phyloP scores from a whole-genome alignment of 2,888 invertebrate genomes.

The Amblyteles armatorius region DNA sequence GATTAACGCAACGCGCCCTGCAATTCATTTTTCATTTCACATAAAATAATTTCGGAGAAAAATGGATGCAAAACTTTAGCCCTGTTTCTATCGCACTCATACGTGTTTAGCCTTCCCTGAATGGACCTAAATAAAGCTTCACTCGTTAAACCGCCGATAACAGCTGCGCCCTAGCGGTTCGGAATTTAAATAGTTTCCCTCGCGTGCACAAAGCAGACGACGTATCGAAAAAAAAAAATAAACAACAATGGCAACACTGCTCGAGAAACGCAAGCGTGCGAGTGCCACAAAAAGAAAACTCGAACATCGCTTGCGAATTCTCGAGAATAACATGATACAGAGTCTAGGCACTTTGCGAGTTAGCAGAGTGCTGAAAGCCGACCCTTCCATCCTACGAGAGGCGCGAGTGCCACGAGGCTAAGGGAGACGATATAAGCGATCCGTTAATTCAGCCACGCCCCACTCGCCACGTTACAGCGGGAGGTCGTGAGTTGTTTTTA shows the following conservation, averaged over 20 bases:
- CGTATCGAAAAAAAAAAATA: background rate
- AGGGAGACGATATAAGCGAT: slow-evolving; percentile 24
- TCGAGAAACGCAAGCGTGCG: background rate
- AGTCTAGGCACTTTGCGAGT: background rate
- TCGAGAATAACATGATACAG: background rate
- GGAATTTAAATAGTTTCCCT: background rate
- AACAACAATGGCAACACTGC: background rate
- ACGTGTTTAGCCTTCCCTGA: too few relatives aligned
- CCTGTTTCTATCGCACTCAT: too few relatives aligned
- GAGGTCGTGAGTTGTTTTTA: slow-evolving; percentile 51
- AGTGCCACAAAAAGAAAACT: background rate
- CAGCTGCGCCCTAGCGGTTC: too few relatives aligned
- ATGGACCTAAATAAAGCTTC: too few relatives aligned
- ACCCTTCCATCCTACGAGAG: background rate
- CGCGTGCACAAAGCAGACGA: too few relatives aligned
- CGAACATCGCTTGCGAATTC: background rate
- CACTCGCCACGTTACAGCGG: slow-evolving; percentile 47
- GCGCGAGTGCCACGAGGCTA: slow-evolving; percentile 10
- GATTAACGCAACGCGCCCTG: too few relatives aligned
- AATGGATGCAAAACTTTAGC: too few relatives aligned
- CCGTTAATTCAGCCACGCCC: slow-evolving; percentile 65
- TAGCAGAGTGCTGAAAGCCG: background rate
- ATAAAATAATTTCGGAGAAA: too few relatives aligned
- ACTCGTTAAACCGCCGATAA: too few relatives aligned
- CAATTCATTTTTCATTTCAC: too few relatives aligned